Conservation (phyloP, 2,113 vertebrate species). For the Thunnus maccoyii region DNA sequence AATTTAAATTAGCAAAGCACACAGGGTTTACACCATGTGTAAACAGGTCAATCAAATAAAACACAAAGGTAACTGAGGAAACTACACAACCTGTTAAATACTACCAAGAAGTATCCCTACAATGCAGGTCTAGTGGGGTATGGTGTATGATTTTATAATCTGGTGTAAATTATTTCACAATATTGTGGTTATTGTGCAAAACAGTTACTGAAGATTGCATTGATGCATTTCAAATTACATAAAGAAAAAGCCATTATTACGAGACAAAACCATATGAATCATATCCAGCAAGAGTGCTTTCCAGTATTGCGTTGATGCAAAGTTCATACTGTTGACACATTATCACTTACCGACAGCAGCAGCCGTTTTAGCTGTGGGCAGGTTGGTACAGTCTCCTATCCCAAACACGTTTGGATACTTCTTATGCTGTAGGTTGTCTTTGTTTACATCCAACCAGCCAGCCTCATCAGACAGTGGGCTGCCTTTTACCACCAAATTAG, state of each 20-base stretch:
- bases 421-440: constrained; percentile 92
- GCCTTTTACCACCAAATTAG: constrained; percentile 87
- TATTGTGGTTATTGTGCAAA: constrained; percentile 11
- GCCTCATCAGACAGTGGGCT: constrained; percentile 86
- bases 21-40: not conserved
- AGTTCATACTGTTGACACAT: not conserved
- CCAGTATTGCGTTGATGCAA: not conserved
- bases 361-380: constrained; percentile 94
- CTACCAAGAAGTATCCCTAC: too few relatives aligned
- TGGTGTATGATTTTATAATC: constrained; percentile 10
- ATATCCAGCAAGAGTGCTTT: not conserved
- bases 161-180: not conserved
- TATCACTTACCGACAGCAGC: constrained; percentile 93
- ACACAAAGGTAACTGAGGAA: not conserved
- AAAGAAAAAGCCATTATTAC: not conserved
- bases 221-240: not conserved
- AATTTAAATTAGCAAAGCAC: not conserved
- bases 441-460: constrained; percentile 94
- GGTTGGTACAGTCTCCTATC: constrained; percentile 96
- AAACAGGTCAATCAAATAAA: not conserved
- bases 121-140: not conserved
- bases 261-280: not conserved
- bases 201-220: not conserved
- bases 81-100: not conserved
- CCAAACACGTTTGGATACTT: constrained; percentile 95